phyloP scores from a whole-genome alignment of 2,797 vertebrate species.

The Odontamblyopus rebecca region DNA sequence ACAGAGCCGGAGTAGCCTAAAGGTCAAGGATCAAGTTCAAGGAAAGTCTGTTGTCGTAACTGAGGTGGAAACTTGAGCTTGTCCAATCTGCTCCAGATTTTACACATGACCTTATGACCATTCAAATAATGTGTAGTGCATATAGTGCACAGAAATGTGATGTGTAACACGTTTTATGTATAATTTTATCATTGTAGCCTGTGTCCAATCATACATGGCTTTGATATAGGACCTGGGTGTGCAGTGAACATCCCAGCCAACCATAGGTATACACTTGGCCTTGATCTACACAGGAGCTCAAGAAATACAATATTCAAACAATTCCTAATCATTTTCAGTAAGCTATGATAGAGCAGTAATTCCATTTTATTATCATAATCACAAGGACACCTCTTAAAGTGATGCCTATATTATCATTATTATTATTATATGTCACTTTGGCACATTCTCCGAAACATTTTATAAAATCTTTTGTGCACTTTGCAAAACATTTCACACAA shows the following conservation, averaged over 20 bases:
- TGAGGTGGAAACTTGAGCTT: constrained; percentile 24
- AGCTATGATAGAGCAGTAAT: too few species aligned
- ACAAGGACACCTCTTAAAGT: neutral
- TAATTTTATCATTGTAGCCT: neutral
- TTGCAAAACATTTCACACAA: too few species aligned
- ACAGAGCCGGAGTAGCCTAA: constrained; percentile 24
- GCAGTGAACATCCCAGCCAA: too few species aligned
- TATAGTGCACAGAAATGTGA: neutral
- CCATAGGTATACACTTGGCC: too few species aligned
- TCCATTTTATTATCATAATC: neutral
- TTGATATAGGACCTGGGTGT: neutral
- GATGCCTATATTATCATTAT: too few species aligned
- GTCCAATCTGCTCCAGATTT: constrained; percentile 20
- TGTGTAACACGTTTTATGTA: neutral
- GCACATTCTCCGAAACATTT: neutral
- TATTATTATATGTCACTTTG: neutral
- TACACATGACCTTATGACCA: constrained; percentile 38
- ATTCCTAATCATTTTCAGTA: too few species aligned
- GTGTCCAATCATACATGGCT: too few species aligned
- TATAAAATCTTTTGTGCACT: too few species aligned
- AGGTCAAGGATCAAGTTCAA: constrained; percentile 51
- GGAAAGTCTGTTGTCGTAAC: constrained; percentile 18
- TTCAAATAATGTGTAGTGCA: constrained; percentile 8
- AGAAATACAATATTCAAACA: too few species aligned
- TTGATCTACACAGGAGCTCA: too few species aligned